phyloP scores from a whole-genome alignment of 2,797 vertebrate genomes.

The Choloepus didactylus region DNA sequence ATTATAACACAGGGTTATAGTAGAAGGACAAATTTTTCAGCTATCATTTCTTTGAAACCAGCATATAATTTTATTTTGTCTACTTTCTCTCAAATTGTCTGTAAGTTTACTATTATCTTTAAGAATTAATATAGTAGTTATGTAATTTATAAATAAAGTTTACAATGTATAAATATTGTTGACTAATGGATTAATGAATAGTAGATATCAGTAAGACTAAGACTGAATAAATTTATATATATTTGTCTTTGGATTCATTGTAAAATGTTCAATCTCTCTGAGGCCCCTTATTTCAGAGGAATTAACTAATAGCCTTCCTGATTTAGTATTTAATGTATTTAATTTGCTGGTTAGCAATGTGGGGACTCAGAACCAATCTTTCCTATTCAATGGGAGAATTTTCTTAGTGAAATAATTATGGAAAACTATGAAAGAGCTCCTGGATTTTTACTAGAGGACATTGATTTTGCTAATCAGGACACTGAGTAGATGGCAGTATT shows the following conservation, averaged over 20 bases:
- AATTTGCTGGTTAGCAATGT: background rate
- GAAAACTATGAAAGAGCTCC: background rate
- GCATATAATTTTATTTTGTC: background rate
- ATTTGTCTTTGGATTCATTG: constrained; percentile 20
- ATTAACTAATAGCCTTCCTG: background rate
- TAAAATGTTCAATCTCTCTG: background rate
- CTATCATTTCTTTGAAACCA: background rate
- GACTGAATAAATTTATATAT: background rate
- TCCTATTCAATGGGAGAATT: background rate
- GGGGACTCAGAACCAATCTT: background rate
- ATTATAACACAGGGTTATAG: background rate
- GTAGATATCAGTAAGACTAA: background rate
- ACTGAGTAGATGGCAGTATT: background rate
- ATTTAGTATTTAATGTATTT: background rate
- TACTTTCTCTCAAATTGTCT: background rate
- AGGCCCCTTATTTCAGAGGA: background rate
- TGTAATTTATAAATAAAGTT: background rate
- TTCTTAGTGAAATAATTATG: background rate
- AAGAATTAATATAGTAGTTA: background rate
- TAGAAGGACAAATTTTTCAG: background rate
- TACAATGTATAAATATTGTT: background rate
- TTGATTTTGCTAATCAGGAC: background rate
- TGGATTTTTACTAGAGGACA: background rate
- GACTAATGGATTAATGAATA: background rate
- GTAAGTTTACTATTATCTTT: background rate